These are phyloP conservation scores for Chaenocephalus aceratus DNA, from an alignment of 2,113 vertebrate genomes.

Conservation along the genomic window DNA sequence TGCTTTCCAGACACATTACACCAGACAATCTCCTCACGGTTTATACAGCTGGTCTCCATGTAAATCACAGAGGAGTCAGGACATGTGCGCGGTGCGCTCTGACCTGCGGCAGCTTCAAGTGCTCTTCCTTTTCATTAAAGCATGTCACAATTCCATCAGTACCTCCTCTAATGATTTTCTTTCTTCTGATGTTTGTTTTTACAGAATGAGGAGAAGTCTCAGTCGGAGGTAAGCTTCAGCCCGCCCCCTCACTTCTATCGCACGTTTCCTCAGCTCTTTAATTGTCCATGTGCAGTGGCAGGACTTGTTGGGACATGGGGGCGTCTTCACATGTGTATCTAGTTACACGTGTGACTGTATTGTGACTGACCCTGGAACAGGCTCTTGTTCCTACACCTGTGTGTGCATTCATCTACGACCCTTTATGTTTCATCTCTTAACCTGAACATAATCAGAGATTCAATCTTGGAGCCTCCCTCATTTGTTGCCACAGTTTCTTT, in stretches of 20 bases:
- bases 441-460: constrained; percentile 33
- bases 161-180: constrained; percentile 51
- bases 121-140: constrained; percentile 26
- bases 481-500: constrained; percentile 25
- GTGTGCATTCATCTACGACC: constrained; percentile 12
- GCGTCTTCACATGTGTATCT: constrained; percentile 57
- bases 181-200: constrained; percentile 66
- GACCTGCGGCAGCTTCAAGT: constrained; percentile 13
- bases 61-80: constrained; percentile 44
- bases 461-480: constrained; percentile 48
- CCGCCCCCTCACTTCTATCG: constrained; percentile 29
- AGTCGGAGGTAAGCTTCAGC: constrained; percentile 92
- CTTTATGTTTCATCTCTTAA: constrained; percentile 26
- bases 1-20: constrained; percentile 69
- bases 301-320: constrained; percentile 64
- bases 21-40: constrained; percentile 48
- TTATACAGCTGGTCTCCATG: constrained; percentile 44
- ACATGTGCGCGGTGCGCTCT: neutral
- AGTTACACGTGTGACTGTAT: constrained; percentile 58
- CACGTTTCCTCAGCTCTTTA: constrained; percentile 47
- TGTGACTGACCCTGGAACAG: constrained; percentile 48
- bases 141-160: constrained; percentile 8
- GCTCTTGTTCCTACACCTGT: constrained; percentile 58
- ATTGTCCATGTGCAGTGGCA: constrained; percentile 39
- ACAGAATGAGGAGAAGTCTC: constrained; percentile 98